A percentile compares a stretch with the other conserved stretches of the same genome.
Conservation (phyloP, 2,888 invertebrate species). For the Mechanitis messenoides region DNA sequence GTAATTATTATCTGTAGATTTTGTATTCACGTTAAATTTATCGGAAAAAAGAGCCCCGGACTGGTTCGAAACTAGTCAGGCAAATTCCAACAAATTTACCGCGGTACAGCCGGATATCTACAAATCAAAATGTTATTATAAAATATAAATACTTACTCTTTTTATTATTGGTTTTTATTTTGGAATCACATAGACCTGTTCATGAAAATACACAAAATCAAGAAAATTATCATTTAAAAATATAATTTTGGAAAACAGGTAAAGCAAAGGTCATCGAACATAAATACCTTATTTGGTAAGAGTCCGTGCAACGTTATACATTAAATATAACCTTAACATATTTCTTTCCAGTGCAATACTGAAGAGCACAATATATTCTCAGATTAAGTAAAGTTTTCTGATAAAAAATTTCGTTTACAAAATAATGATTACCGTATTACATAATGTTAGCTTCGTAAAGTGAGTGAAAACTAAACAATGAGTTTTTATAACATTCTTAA, state of each 20-base stretch:
- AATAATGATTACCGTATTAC: slow-evolving; percentile 15
- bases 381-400: slow-evolving; percentile 5
- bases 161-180: too few relatives aligned
- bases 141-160: too few relatives aligned
- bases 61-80: too few relatives aligned
- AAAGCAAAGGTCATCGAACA: not conserved
- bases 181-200: too few relatives aligned
- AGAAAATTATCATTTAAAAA: too few relatives aligned
- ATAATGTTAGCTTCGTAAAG: slow-evolving; percentile 13
- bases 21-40: too few relatives aligned
- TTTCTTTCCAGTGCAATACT: slow-evolving; percentile 3
- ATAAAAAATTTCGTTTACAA: slow-evolving; percentile 7
- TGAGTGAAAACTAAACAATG: slow-evolving; percentile 19
- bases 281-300: not conserved
- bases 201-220: too few relatives aligned
- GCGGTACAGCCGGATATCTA: too few relatives aligned
- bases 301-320: not conserved
- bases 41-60: too few relatives aligned
- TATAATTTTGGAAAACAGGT: not conserved
- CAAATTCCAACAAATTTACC: too few relatives aligned
- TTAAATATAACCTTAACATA: slow-evolving; percentile 6
- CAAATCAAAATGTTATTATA: too few relatives aligned
- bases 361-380: not conserved
- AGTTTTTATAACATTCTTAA: slow-evolving; percentile 20
- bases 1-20: too few relatives aligned